A percentile compares a stretch with the other conserved stretches of the same genome.
Evolutionary conservation across 1,140 invertebrate genomes (phyloP).

Genomic region (Acarapis woodi): DNA sequence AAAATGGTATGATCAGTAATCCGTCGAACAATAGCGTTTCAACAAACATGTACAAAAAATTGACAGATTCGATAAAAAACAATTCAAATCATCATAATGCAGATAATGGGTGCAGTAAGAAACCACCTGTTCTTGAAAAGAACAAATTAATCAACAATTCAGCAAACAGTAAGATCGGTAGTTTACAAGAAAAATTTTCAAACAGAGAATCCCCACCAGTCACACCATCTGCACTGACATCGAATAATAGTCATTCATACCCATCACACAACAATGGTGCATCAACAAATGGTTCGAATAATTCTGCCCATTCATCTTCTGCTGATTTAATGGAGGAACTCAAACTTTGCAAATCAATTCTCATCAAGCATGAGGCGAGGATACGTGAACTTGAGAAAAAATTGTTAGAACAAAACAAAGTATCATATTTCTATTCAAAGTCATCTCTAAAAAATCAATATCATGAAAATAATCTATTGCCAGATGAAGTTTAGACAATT

Average conservation of each 20-base stretch:
- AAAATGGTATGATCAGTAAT: not conserved
- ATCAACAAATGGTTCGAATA: constrained; percentile 5
- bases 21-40: not conserved
- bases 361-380: constrained; percentile 74
- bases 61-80: constrained; percentile 18
- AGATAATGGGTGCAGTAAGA: constrained; percentile 25
- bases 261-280: constrained; percentile 4
- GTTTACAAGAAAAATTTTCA: constrained; percentile 8
- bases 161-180: not conserved
- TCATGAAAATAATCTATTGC: no score
- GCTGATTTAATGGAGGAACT: constrained; percentile 59
- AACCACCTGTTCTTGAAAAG: constrained; percentile 31
- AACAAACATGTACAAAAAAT: not conserved
- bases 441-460: constrained; percentile 2
- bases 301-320: constrained; percentile 17
- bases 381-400: constrained; percentile 36
- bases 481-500: no score
- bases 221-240: not conserved
- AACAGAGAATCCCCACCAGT: constrained; percentile 12
- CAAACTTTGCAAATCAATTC: constrained; percentile 62
- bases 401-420: constrained; percentile 9
- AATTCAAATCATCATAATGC: constrained; percentile 21
- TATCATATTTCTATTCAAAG: not conserved
- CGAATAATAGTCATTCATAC: no score
- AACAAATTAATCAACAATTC: constrained; percentile 15